Evolutionary conservation across 2,797 vertebrate genomes (phyloP).

Genomic region (Yasuhikotakia modesta): DNA sequence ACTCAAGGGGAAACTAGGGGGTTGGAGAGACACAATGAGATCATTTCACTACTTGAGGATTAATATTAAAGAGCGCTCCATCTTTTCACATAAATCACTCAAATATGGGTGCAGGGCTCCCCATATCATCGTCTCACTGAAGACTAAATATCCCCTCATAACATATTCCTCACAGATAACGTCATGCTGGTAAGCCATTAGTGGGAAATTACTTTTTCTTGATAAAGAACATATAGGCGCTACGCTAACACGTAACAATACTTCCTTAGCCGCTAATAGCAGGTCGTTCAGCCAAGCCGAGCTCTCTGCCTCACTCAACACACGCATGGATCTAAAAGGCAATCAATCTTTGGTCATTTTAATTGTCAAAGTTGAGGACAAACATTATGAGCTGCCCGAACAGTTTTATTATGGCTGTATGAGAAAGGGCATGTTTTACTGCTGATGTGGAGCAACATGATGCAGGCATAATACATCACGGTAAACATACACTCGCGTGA

Average conservation of each 20-base stretch:
- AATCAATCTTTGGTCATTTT: slow-evolving; percentile 59
- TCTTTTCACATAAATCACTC: slow-evolving; percentile 55
- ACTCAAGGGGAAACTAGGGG: slow-evolving; percentile 76
- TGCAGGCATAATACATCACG: slow-evolving; percentile 64
- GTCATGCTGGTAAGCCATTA: slow-evolving; percentile 47
- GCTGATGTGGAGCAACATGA: slow-evolving; percentile 59
- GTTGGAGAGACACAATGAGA: slow-evolving; percentile 87
- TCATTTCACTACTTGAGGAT: slow-evolving; percentile 73
- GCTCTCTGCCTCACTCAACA: slow-evolving; percentile 26
- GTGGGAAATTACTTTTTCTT: slow-evolving; percentile 49
- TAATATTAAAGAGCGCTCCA: slow-evolving; percentile 59
- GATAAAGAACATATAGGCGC: slow-evolving; percentile 30
- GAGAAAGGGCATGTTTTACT: slow-evolving; percentile 64
- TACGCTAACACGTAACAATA: slow-evolving; percentile 6
- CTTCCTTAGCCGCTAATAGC: slow-evolving; percentile 27
- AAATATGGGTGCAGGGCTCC: slow-evolving; percentile 34
- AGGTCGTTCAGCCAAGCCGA: background rate
- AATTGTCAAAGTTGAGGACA: slow-evolving; percentile 62
- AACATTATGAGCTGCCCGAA: slow-evolving; percentile 56
- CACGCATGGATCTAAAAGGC: slow-evolving; percentile 46
- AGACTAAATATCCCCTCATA: slow-evolving; percentile 52
- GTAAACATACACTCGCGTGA: slow-evolving; percentile 68
- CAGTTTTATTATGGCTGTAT: slow-evolving; percentile 49
- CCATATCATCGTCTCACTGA: slow-evolving; percentile 46
- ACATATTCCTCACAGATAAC: slow-evolving; percentile 43